Evolutionary conservation across 2,888 invertebrate species (phyloP).

Genomic region (Agrotis puta): DNA sequence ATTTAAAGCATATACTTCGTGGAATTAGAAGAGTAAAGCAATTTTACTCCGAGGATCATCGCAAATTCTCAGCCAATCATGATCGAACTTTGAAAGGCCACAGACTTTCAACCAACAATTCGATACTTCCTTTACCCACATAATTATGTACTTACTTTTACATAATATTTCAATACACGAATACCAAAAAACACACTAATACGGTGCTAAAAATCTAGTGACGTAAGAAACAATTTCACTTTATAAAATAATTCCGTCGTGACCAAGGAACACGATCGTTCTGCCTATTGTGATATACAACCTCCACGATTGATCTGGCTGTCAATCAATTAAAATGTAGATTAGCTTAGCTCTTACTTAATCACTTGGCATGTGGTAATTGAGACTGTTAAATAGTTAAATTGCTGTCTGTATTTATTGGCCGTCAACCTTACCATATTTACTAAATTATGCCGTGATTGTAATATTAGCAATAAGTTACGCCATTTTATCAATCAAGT

Average conservation of each 20-base stretch:
- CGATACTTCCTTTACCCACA: constrained; percentile 30
- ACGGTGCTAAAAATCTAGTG: constrained; percentile 25
- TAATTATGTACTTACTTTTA: constrained; percentile 36
- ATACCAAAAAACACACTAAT: constrained; percentile 21
- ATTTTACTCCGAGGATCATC: neutral
- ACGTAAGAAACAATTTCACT: constrained; percentile 67
- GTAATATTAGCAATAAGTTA: too few relatives aligned
- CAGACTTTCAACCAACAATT: constrained; percentile 47
- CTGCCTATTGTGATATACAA: constrained; percentile 34
- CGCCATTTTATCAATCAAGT: too few relatives aligned
- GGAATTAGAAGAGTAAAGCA: neutral
- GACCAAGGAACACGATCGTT: constrained; percentile 53
- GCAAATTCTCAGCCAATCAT: constrained; percentile 12
- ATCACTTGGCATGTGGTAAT: constrained; percentile 4
- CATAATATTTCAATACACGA: constrained; percentile 36
- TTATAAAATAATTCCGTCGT: constrained; percentile 59
- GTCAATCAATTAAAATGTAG: constrained; percentile 19
- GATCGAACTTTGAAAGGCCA: constrained; percentile 8
- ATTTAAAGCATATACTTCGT: neutral
- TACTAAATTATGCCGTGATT: too few relatives aligned
- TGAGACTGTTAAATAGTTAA: neutral
- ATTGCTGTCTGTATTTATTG: too few relatives aligned
- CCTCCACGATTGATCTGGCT: constrained; percentile 21
- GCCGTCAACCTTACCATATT: too few relatives aligned
- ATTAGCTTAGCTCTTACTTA: constrained; percentile 30